Evolutionary conservation across 2,113 vertebrate genomes (phyloP).

Genomic region (Pyxicephalus adspersus): DNA sequence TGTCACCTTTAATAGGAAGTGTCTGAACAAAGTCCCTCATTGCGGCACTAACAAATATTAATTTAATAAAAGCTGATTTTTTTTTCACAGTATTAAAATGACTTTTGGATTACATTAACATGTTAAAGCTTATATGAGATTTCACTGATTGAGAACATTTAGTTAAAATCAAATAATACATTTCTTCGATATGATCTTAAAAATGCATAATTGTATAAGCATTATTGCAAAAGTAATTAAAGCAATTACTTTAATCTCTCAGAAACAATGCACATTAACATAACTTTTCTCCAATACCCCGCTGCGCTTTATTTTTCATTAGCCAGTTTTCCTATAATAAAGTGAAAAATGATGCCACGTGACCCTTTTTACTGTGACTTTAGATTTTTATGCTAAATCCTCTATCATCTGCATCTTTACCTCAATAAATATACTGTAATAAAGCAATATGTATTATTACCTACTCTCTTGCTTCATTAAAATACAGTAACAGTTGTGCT

Average conservation of each 20-base stretch:
- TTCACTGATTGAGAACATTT: too few relatives aligned
- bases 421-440: slow-evolving; percentile 39
- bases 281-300: background rate
- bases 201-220: slow-evolving; percentile 4
- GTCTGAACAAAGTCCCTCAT: too few relatives aligned
- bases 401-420: slow-evolving; percentile 33
- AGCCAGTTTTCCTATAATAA: slow-evolving; percentile 27
- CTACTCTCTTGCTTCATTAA: slow-evolving; percentile 18
- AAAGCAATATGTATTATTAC: slow-evolving; percentile 46
- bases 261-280: background rate
- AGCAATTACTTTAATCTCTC: slow-evolving; percentile 13
- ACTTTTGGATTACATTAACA: too few relatives aligned
- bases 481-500: slow-evolving; percentile 18
- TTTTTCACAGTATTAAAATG: too few relatives aligned
- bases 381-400: slow-evolving; percentile 25
- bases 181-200: too few relatives aligned
- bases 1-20: too few relatives aligned
- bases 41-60: too few relatives aligned
- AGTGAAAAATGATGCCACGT: slow-evolving; percentile 12
- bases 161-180: too few relatives aligned
- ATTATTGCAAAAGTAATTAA: slow-evolving; percentile 9
- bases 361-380: slow-evolving; percentile 36
- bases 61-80: too few relatives aligned
- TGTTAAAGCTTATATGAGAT: too few relatives aligned
- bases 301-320: slow-evolving; percentile 16